Evolutionary conservation across 2,888 invertebrate genomes (phyloP).

Genomic region (Drosophila lacicola): DNA sequence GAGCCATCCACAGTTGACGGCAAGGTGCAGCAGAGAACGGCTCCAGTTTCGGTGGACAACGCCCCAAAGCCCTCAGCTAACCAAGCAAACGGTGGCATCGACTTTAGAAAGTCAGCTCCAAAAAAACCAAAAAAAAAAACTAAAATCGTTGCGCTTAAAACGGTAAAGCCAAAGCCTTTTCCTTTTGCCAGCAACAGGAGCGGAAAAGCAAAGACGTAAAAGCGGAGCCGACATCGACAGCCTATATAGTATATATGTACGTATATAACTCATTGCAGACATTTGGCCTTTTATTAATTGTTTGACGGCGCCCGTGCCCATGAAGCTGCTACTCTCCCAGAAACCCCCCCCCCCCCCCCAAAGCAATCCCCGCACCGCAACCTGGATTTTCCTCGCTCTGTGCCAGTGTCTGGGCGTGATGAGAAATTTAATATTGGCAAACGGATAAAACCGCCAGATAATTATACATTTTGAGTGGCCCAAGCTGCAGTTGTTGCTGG

Average conservation of each 20-base stretch:
- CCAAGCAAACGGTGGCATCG: conserved; percentile 65
- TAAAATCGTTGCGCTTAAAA: conserved; percentile 60
- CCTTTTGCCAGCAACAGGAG: conserved; percentile 55
- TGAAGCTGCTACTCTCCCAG: conserved; percentile 66
- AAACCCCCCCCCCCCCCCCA: conserved; percentile 24
- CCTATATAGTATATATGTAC: conserved; percentile 31
- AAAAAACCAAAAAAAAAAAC: conserved; percentile 5
- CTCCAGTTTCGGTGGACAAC: conserved; percentile 56
- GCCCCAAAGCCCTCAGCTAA: conserved; percentile 63
- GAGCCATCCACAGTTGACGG: conserved; percentile 12
- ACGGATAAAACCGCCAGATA: conserved; percentile 81
- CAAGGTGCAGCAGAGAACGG: conserved; percentile 62
- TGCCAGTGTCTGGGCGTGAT: conserved; percentile 80
- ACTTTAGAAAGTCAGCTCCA: conserved; percentile 66
- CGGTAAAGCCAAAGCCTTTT: conserved; percentile 74
- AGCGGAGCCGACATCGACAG: conserved; percentile 37
- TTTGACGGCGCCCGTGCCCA: conserved; percentile 82
- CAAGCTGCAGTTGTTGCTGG: conserved; percentile 54
- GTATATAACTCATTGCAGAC: conserved; percentile 79
- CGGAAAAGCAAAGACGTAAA: conserved; percentile 53
- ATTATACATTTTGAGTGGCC: conserved; percentile 81
- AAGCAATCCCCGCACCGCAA: conserved; percentile 11
- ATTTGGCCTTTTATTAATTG: conserved; percentile 80
- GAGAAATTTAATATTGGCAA: conserved; percentile 85
- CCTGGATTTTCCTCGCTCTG: conserved; percentile 37